Evolutionary conservation across 1,140 invertebrate species (phyloP).

Genomic region (Brachionus manjavacas): DNA sequence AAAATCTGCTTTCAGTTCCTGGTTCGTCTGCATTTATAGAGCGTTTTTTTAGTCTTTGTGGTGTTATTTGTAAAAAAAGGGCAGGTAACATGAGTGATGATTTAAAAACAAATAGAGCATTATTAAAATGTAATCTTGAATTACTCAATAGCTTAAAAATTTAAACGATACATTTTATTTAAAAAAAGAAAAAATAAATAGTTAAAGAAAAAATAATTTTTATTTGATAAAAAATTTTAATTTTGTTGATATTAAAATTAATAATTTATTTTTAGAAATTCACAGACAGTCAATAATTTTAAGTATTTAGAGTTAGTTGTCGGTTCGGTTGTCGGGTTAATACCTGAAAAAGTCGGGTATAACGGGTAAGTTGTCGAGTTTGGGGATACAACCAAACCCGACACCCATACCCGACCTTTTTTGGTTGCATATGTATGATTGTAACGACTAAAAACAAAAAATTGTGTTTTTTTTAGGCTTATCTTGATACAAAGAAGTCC

Average conservation of each 20-base stretch:
- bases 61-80: neutral
- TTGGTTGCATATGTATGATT: too few species aligned
- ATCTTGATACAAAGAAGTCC: too few species aligned
- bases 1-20: neutral
- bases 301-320: neutral
- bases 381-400: too few species aligned
- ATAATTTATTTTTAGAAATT: neutral
- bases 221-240: neutral
- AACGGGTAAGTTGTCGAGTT: neutral
- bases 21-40: neutral
- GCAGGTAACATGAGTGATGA: neutral
- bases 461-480: too few species aligned
- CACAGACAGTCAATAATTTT: neutral
- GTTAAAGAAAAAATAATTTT: neutral
- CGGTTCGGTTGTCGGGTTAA: neutral
- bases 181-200: neutral
- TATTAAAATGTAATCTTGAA: neutral
- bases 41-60: neutral
- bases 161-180: neutral
- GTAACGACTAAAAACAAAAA: too few species aligned
- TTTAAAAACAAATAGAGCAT: neutral
- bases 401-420: too few species aligned
- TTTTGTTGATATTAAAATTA: neutral
- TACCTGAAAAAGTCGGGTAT: neutral
- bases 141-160: neutral